Percentiles rank a stretch among this genome's conserved stretches.
These are phyloP conservation scores for Griposia aprilina DNA, from an alignment of 2,888 invertebrate species.

Conservation along the genomic window DNA sequence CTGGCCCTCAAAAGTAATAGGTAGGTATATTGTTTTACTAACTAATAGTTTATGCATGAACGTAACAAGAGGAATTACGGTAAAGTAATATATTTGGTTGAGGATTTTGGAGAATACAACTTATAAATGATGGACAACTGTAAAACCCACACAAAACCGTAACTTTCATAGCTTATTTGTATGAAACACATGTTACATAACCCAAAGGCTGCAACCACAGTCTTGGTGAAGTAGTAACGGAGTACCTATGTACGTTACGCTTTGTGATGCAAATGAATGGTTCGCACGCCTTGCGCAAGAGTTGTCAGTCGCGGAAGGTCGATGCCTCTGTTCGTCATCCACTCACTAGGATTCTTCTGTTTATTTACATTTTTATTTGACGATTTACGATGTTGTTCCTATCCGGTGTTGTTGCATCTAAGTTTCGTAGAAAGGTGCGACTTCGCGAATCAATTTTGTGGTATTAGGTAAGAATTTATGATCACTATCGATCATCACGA, in stretches of 20 bases:
- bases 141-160: conserved; percentile 23
- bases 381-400: conserved; percentile 13
- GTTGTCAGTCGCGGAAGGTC: conserved; percentile 65
- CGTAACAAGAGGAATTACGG: not conserved
- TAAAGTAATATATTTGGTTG: not conserved
- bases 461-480: conserved; percentile 15
- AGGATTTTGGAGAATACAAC: not conserved
- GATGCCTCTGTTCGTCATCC: conserved; percentile 66
- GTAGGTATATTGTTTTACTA: not conserved
- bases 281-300: conserved; percentile 69
- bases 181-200: conserved; percentile 53
- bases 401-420: conserved; percentile 12
- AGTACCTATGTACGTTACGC: conserved; percentile 62
- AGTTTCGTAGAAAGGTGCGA: conserved; percentile 10
- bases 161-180: conserved; percentile 32
- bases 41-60: not conserved
- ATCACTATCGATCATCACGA: not conserved
- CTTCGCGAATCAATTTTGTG: not conserved
- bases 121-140: not conserved
- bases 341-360: conserved; percentile 50
- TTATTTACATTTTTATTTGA: conserved; percentile 51
- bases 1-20: not conserved
- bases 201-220: conserved; percentile 32
- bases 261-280: conserved; percentile 71
- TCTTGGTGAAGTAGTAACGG: conserved; percentile 45